phyloP scores from a whole-genome alignment of 2,797 vertebrate genomes.

The Aulostomus chinensis region DNA sequence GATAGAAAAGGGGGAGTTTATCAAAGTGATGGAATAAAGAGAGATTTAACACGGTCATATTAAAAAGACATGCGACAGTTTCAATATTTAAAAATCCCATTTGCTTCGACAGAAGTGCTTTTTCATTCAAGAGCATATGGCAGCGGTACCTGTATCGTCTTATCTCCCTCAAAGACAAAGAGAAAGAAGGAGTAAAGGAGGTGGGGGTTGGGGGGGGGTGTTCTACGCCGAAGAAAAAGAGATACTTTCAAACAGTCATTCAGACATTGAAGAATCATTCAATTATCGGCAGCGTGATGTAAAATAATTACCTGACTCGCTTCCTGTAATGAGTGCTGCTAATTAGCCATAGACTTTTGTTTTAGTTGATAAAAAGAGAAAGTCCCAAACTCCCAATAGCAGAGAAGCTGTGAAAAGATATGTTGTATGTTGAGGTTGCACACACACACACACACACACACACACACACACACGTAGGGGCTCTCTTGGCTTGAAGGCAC shows the following conservation, averaged over 20 bases:
- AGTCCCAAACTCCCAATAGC: slow-evolving; percentile 89
- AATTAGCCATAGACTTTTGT: slow-evolving; percentile 99
- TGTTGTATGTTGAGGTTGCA: slow-evolving; percentile 79
- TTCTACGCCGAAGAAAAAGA: slow-evolving; percentile 68
- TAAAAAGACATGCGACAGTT: slow-evolving; percentile 80
- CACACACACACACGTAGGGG: too few relatives aligned
- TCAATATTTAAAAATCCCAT: slow-evolving; percentile 83
- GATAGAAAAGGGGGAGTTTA: slow-evolving; percentile 61
- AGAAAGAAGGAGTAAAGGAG: slow-evolving; percentile 30
- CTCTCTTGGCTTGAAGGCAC: too few relatives aligned
- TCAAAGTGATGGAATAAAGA: slow-evolving; percentile 81
- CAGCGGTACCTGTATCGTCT: slow-evolving; percentile 82
- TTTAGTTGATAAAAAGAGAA: slow-evolving; percentile 78
- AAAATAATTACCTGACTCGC: slow-evolving; percentile 97
- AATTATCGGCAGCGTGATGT: slow-evolving; percentile 99
- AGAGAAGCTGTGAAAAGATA: slow-evolving; percentile 88
- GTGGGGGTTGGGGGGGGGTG: slow-evolving; percentile 27
- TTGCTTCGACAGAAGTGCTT: slow-evolving; percentile 79
- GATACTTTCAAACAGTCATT: slow-evolving; percentile 94
- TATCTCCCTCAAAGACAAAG: slow-evolving; percentile 83
- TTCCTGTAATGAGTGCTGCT: slow-evolving; percentile 98
- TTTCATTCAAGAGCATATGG: slow-evolving; percentile 82
- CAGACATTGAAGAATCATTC: slow-evolving; percentile 93
- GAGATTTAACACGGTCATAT: slow-evolving; percentile 78
- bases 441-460: background rate